phyloP scores from a whole-genome alignment of 2,797 vertebrate genomes.

The Dallia pectoralis region DNA sequence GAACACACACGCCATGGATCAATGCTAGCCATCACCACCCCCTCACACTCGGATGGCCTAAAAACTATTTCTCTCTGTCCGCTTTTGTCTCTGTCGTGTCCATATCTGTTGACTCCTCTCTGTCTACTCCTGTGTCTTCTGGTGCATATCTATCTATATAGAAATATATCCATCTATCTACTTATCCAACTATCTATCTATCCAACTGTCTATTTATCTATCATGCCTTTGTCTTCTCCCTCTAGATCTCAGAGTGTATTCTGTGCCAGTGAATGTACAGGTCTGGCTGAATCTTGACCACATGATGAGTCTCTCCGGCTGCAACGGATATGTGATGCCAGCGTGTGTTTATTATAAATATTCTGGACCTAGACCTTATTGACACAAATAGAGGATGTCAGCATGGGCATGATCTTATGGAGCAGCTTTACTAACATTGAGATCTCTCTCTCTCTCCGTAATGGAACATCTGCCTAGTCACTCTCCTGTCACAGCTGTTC shows the following conservation, averaged over 20 bases:
- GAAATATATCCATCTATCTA: too few species aligned
- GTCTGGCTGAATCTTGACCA: not conserved
- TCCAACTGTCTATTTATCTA: not conserved
- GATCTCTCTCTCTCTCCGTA: conserved; percentile 44
- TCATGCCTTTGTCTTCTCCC: not conserved
- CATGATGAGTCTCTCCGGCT: too few species aligned
- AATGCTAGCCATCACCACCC: conserved; percentile 75
- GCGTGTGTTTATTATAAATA: too few species aligned
- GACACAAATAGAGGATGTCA: conserved; percentile 1
- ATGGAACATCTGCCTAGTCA: conserved; percentile 74
- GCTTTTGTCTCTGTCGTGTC: not conserved
- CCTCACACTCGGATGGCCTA: conserved; percentile 57
- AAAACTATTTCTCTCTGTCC: conserved; percentile 38
- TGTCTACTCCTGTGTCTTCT: not conserved
- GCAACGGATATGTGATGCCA: too few species aligned
- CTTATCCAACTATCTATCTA: not conserved
- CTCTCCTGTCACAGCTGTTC: conserved; percentile 70
- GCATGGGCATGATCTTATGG: not conserved
- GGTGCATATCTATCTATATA: too few species aligned
- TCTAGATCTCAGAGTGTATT: not conserved
- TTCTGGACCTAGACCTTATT: too few species aligned
- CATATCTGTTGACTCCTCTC: not conserved
- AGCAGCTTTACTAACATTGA: not conserved
- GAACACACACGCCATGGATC: conserved; percentile 75
- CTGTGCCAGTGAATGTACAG: not conserved